phyloP scores from a whole-genome alignment of 1,140 invertebrate genomes.

The Medauroidea extradentata region DNA sequence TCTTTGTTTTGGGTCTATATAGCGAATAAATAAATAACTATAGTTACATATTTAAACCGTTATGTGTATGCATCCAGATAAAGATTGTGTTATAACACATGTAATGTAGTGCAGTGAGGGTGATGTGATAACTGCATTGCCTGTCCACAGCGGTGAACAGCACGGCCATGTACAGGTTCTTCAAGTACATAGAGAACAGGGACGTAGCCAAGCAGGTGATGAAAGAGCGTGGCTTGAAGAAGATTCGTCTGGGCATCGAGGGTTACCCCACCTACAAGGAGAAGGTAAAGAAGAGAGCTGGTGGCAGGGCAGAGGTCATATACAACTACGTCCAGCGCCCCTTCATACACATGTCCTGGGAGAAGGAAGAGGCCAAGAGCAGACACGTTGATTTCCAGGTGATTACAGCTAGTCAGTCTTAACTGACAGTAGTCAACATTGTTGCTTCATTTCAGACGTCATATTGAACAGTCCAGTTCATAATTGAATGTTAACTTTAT shows the following conservation, averaged over 20 bases:
- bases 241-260: constrained; percentile 98
- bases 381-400: constrained; percentile 95
- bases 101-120: no score
- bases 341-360: constrained; percentile 99
- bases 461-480: no score
- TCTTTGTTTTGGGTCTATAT: no score
- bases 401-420: no score
- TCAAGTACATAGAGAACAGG: constrained; percentile 99
- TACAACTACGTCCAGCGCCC: constrained; percentile 99
- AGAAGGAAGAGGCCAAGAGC: constrained; percentile 98
- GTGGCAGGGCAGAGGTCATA: constrained; percentile 90
- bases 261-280: constrained; percentile 99
- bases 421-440: no score
- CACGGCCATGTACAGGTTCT: constrained; percentile 94
- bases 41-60: no score
- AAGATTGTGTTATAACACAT: no score
- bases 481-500: no score
- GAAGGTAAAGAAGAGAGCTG: constrained; percentile 81
- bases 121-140: background rate
- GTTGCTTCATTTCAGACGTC: no score
- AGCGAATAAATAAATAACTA: no score
- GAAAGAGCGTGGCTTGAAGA: constrained; percentile 97
- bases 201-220: constrained; percentile 99
- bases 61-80: no score
- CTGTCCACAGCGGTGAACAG: constrained; percentile 69